phyloP scores from a whole-genome alignment of 1,140 invertebrate genomes.

The Cepaea nemoralis region DNA sequence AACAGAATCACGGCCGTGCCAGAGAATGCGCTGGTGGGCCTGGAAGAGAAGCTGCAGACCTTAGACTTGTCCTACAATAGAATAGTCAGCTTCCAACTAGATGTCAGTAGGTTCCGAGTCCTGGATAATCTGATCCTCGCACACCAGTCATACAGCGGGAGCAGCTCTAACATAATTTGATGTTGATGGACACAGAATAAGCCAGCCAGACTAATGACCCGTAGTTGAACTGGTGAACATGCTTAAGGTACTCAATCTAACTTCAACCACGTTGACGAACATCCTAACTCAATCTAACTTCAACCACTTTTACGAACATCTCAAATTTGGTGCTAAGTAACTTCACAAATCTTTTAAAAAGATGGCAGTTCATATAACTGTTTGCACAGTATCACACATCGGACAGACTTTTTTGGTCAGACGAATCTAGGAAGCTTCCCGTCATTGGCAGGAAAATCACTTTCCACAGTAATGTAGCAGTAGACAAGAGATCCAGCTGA shows the following conservation, averaged over 20 bases:
- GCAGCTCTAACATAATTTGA: background rate
- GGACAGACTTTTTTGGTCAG: background rate
- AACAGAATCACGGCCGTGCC: background rate
- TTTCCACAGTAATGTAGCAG: background rate
- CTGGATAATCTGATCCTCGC: background rate
- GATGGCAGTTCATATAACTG: background rate
- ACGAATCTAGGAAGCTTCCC: background rate
- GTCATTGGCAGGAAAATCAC: background rate
- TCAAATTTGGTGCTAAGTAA: background rate
- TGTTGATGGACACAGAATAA: background rate
- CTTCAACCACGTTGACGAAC: background rate
- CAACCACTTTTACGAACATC: too few relatives aligned
- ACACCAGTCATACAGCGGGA: background rate
- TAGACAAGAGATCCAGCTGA: background rate
- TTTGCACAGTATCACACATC: background rate
- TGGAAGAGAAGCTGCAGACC: background rate
- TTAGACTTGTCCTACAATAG: background rate
- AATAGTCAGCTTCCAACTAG: background rate
- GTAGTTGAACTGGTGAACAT: background rate
- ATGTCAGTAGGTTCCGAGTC: background rate
- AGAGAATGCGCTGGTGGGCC: background rate
- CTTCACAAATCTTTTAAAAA: background rate
- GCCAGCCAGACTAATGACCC: background rate
- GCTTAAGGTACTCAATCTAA: conserved; percentile 8
- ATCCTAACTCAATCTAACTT: too few relatives aligned